A percentile compares a stretch with the other conserved stretches of the same genome.
Conservation (phyloP, 1,140 invertebrate species). For the Oreohelix idahoensis region DNA sequence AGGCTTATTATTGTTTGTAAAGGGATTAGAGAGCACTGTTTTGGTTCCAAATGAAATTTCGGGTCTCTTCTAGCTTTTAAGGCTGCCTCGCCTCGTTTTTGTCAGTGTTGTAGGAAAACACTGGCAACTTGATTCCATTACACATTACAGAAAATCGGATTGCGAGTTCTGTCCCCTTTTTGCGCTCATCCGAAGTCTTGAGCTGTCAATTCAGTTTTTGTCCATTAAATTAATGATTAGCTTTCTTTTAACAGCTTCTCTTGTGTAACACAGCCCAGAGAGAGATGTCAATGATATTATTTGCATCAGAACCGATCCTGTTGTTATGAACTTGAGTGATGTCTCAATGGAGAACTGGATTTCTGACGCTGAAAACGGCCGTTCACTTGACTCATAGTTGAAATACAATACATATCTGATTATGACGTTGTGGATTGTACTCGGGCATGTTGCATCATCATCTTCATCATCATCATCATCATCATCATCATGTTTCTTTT, state of each 20-base stretch:
- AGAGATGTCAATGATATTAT: neutral
- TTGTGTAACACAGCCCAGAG: neutral
- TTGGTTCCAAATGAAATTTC: slow-evolving; percentile 40
- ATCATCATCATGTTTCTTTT: no score
- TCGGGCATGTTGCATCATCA: no score
- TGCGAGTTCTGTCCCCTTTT: slow-evolving; percentile 2
- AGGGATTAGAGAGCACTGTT: slow-evolving; percentile 35
- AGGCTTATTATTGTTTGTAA: slow-evolving; percentile 45
- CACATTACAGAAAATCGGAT: slow-evolving; percentile 30
- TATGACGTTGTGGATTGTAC: no score
- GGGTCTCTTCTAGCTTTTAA: slow-evolving; percentile 35
- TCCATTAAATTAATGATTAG: slow-evolving; percentile 34
- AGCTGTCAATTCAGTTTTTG: slow-evolving; percentile 26
- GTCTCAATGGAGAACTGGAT: no score
- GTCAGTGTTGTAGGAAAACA: slow-evolving; percentile 11
- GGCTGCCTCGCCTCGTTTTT: slow-evolving; percentile 19
- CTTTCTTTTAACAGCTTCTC: slow-evolving; percentile 15
- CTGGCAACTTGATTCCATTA: slow-evolving; percentile 27
- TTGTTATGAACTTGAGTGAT: neutral
- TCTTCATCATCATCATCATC: no score
- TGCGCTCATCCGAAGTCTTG: slow-evolving; percentile 8
- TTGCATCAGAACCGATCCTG: neutral
- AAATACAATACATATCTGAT: no score
- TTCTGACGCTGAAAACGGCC: no score
- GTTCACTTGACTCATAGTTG: no score